Percentiles rank a stretch among this genome's conserved stretches.
phyloP scores from a whole-genome alignment of 2,888 invertebrate species.

The Philopedon plagiatum region DNA sequence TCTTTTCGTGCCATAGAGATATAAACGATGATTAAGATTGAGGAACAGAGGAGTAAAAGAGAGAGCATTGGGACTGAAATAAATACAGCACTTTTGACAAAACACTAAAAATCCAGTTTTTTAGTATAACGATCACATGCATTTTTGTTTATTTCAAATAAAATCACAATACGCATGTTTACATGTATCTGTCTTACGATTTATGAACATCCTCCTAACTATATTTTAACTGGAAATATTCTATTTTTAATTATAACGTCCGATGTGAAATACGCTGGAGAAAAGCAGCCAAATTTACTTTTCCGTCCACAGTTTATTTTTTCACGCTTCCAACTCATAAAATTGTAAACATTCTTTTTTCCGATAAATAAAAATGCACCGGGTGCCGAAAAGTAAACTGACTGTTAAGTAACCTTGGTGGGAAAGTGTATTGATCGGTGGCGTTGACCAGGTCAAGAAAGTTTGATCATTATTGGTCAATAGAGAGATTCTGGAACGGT shows the following conservation, averaged over 20 bases:
- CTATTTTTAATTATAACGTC: constrained; percentile 2
- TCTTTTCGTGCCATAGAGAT: too few species aligned
- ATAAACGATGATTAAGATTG: too few species aligned
- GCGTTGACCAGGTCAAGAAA: neutral
- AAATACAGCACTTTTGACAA: too few species aligned
- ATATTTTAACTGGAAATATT: neutral
- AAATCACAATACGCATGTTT: neutral
- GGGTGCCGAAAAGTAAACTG: neutral
- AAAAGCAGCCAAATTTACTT: constrained; percentile 15
- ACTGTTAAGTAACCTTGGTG: neutral
- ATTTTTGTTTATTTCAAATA: neutral
- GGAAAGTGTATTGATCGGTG: neutral
- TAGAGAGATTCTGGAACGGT: too few species aligned
- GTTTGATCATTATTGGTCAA: neutral
- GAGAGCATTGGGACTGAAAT: too few species aligned
- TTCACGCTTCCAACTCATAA: constrained; percentile 12
- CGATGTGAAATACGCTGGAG: constrained; percentile 4
- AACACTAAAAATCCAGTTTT: too few species aligned
- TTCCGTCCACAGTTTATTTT: constrained; percentile 18
- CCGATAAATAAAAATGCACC: constrained; percentile 2
- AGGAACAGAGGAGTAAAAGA: too few species aligned
- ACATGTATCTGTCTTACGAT: neutral
- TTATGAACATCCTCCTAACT: neutral
- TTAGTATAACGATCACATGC: too few species aligned
- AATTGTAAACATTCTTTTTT: neutral